phyloP scores from a whole-genome alignment of 2,888 invertebrate species.

The Cheilosia impressa region DNA sequence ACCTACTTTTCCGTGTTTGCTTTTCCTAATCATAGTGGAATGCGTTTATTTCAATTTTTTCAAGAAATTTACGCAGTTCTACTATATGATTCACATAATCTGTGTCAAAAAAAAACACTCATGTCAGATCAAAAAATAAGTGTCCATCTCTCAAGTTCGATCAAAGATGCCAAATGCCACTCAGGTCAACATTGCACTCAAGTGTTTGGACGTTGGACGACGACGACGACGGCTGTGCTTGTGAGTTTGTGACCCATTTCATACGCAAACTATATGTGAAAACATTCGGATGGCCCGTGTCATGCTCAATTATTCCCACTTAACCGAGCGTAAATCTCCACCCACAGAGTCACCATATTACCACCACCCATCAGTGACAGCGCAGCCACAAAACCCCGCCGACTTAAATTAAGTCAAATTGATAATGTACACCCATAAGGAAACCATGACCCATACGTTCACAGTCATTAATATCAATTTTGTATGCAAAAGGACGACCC shows the following conservation, averaged over 20 bases:
- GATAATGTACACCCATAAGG: slow-evolving; percentile 48
- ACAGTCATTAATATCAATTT: slow-evolving; percentile 64
- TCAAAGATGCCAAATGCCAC: too few relatives aligned
- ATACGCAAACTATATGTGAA: slow-evolving; percentile 37
- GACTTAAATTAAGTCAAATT: slow-evolving; percentile 66
- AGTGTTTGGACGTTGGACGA: too few relatives aligned
- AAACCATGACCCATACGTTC: slow-evolving; percentile 27
- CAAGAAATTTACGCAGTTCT: too few relatives aligned
- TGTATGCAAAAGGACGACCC: slow-evolving; percentile 57
- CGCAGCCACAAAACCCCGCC: slow-evolving; percentile 21
- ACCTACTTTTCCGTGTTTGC: too few relatives aligned
- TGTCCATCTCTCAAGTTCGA: too few relatives aligned
- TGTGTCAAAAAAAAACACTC: too few relatives aligned
- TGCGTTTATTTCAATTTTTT: too few relatives aligned
- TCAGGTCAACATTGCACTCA: too few relatives aligned
- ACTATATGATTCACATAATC: too few relatives aligned
- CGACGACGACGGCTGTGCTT: slow-evolving; percentile 6
- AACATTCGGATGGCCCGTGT: slow-evolving; percentile 63
- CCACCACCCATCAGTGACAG: slow-evolving; percentile 24
- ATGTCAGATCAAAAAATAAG: too few relatives aligned
- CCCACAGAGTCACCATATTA: slow-evolving; percentile 58
- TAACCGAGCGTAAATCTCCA: slow-evolving; percentile 68
- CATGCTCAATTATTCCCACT: slow-evolving; percentile 74
- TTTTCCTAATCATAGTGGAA: too few relatives aligned
- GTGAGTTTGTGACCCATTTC: slow-evolving; percentile 35